A percentile compares a stretch with the other conserved stretches of the same genome.
phyloP scores from a whole-genome alignment of 2,797 vertebrate genomes.

The Neopelma chrysocephalum region DNA sequence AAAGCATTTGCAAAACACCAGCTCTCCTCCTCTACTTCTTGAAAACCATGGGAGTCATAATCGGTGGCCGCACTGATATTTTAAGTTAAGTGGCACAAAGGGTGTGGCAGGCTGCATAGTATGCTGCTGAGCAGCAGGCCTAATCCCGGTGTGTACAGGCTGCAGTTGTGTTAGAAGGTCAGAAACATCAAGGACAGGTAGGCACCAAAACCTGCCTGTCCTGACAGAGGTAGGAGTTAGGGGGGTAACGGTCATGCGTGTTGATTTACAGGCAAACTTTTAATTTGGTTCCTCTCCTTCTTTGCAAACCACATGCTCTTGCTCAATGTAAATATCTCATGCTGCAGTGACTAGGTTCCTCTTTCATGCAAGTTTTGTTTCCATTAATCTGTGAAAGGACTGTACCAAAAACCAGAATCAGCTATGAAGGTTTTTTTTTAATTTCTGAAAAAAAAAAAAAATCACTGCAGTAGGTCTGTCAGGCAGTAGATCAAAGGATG shows the following conservation, averaged over 20 bases:
- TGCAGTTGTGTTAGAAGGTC: background rate
- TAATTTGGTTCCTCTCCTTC: background rate
- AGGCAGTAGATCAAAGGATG: background rate
- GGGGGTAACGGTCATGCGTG: background rate
- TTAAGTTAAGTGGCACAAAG: background rate
- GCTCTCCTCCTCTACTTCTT: background rate
- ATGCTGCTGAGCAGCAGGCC: background rate
- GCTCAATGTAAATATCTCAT: background rate
- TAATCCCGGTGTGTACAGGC: background rate
- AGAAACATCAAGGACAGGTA: background rate
- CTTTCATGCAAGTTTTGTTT: background rate
- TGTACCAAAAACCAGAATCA: background rate
- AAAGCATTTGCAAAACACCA: background rate
- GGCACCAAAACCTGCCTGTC: background rate
- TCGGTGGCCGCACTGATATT: background rate
- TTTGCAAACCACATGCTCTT: background rate
- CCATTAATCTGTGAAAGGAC: background rate
- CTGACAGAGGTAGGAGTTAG: background rate
- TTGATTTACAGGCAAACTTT: background rate
- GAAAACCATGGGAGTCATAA: background rate
- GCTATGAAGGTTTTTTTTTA: background rate
- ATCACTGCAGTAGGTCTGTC: background rate
- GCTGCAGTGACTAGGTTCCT: background rate
- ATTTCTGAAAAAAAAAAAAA: background rate
- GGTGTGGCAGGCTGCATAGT: background rate